Base-by-base conservation (phyloP, 2,113 vertebrate species). In the Lucifuga dentata region DNA sequence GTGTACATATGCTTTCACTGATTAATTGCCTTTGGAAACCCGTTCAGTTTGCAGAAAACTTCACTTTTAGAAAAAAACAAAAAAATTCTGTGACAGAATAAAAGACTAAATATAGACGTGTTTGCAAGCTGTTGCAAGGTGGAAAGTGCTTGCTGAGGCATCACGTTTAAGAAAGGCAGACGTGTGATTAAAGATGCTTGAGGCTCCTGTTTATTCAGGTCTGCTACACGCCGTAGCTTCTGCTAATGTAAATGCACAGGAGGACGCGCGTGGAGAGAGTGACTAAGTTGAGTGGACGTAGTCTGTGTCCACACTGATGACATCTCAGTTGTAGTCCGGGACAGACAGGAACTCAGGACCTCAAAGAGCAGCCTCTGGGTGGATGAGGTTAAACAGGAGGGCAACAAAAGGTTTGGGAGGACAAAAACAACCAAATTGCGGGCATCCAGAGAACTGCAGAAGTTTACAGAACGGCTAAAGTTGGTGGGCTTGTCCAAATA, bases 341-440 rank as follows among this genome's bases (percentile, higher is more conserved):
- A 50, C 78, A 19, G 56, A 53, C 45, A 24, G 70, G 23, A 58
- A 65, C 73, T 71, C 61, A 74, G 76, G 50, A 73, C 50, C 71
- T 73, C 41, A 48, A 38, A 78, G 81, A 88, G 81, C 83, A 81
- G 79, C 62, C 63, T 56, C 58, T 38, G 74, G 79, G 51, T 73
- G 56, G 56, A 51, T 74, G 65, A 72, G 70, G 86, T 86, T 85
- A 88, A 86, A 73, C 72, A 74, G 71, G 61, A 59, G 72, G 74
- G 68, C 74, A 69, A 75, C 77, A 67, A 83, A 79, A 85, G 81
- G 76, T 67, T 78, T 73, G 70, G 8, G 45, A 63, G 49, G 61
- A 50, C 60, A 69, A 23, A n/a, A 32, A 10, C 17, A 41, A 39
- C 35, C 59, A 36, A 56, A 64, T 62, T 23, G 64, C 45, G 64